Evolutionary conservation across 1,140 invertebrate genomes (phyloP).

Genomic region (Babylonia areolata): DNA sequence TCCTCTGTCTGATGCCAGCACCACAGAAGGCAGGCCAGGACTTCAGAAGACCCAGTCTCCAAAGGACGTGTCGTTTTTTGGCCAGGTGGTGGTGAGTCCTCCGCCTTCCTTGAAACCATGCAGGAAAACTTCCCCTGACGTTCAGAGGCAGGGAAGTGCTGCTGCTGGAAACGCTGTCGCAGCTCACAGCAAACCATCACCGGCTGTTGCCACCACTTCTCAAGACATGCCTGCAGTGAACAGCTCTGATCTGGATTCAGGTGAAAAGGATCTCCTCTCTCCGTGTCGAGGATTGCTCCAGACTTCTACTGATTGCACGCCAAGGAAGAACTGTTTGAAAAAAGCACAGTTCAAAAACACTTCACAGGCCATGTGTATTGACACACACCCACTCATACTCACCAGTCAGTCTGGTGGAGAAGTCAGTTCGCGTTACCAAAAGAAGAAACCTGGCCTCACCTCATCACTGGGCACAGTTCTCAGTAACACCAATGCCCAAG

Average conservation of each 20-base stretch:
- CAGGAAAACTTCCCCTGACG: neutral
- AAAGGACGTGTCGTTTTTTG: slow-evolving; percentile 40
- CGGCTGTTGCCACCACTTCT: neutral
- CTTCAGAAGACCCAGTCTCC: neutral
- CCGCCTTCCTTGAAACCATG: slow-evolving; percentile 14
- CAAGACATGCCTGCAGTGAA: neutral
- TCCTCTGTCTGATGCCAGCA: neutral
- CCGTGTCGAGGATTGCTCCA: neutral
- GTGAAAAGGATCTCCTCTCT: neutral
- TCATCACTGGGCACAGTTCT: neutral
- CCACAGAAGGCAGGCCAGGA: neutral
- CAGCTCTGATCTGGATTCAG: neutral
- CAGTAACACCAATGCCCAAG: neutral
- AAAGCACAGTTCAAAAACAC: no score
- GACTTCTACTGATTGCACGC: neutral
- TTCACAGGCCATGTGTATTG: no score
- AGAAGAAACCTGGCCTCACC: neutral
- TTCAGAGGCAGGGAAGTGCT: neutral
- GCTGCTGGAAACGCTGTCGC: no score
- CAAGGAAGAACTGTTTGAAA: no score
- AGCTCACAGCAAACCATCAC: neutral
- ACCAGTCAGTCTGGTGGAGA: neutral
- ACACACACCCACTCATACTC: neutral
- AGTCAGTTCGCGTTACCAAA: neutral
- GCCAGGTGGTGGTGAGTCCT: slow-evolving; percentile 47